These are phyloP conservation scores for Artibeus jamaicensis DNA, from an alignment of 2,797 vertebrate genomes.

Conservation along the genomic window DNA sequence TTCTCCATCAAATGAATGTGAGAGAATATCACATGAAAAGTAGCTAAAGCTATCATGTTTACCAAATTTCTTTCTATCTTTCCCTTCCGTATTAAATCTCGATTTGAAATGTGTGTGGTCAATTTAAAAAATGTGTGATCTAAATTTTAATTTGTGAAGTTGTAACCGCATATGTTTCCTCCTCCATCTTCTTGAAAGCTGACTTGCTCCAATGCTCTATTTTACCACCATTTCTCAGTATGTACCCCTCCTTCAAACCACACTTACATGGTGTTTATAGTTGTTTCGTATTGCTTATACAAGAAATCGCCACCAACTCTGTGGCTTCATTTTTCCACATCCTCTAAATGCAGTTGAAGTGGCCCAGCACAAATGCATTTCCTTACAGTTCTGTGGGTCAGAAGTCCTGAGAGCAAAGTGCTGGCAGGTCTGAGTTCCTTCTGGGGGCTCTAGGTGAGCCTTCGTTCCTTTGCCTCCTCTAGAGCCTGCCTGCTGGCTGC, in stretches of 20 bases:
- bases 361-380: neutral
- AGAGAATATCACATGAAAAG: neutral
- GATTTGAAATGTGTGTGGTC: neutral
- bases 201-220: neutral
- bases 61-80: neutral
- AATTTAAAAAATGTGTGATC: neutral
- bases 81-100: neutral
- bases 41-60: neutral
- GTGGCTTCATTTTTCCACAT: neutral
- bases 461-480: neutral
- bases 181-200: neutral
- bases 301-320: neutral
- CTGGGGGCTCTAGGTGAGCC: no score
- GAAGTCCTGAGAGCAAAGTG: neutral
- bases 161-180: neutral
- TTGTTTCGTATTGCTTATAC: neutral
- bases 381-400: neutral
- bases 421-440: neutral
- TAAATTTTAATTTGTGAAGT: neutral
- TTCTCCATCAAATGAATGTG: neutral
- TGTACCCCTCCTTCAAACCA: neutral
- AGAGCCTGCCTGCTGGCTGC: accelerated
- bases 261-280: neutral
- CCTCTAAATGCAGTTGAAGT: no score
- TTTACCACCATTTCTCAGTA: neutral